phyloP scores from a whole-genome alignment of 2,888 invertebrate genomes.

The Mamestra brassicae region DNA sequence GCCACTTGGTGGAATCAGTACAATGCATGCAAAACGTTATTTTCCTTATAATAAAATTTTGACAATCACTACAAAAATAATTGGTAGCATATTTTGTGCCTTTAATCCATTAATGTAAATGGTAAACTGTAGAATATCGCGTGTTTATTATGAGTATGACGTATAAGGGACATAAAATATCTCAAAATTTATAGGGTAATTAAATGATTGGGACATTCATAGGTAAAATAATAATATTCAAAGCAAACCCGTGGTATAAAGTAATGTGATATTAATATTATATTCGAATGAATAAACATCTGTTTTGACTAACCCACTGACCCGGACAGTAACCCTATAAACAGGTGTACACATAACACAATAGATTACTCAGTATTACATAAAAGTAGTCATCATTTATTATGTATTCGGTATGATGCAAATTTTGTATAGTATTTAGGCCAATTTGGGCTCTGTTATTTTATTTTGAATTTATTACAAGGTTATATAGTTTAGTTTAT shows the following conservation, averaged over 20 bases:
- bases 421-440: constrained; percentile 2
- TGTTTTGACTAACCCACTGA: constrained; percentile 60
- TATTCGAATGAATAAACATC: constrained; percentile 50
- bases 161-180: constrained; percentile 11
- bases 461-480: constrained; percentile 2
- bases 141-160: constrained; percentile 21
- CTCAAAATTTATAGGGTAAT: constrained; percentile 24
- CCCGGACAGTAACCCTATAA: constrained; percentile 57
- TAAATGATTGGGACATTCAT: not conserved
- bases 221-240: not conserved
- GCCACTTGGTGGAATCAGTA: not conserved
- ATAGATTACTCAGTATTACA: constrained; percentile 58
- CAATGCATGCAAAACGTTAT: not conserved
- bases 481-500: not conserved
- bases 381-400: constrained; percentile 27
- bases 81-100: not conserved
- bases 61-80: not conserved
- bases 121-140: constrained; percentile 12
- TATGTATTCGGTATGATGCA: no score
- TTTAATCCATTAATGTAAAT: constrained; percentile 1
- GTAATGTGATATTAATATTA: constrained; percentile 7
- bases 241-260: constrained; percentile 14
- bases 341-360: constrained; percentile 50
- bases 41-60: not conserved
- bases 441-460: not conserved